Evolutionary conservation across 2,113 vertebrate genomes (phyloP), one percentile per base, ranked within the genome.

Genomic region (Podarcis raffonei): DNA sequence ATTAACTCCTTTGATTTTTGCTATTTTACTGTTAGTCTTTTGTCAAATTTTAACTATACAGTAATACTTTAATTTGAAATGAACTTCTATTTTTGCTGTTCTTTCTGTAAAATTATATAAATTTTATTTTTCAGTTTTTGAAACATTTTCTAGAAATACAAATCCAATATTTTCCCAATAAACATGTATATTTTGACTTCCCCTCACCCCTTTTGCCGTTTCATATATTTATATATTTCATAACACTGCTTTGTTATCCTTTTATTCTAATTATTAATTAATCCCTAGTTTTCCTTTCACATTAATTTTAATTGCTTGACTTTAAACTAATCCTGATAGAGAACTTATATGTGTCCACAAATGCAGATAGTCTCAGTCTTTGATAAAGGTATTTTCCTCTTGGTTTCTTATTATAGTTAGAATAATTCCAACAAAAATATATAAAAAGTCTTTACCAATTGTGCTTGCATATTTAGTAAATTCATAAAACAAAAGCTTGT

Each of bases 401-500:
- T 53, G 48, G 48, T 53, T 53, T 53, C 48, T 53, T 53, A 53
- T 11, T 90, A 88, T 87, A 90, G 83, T 94, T 94, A 91, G 95
- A 94, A 76, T 87, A 68, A 39, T 94, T 94, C 93, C 92, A 95
- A 4, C 92, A 78, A 65, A 89, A 94, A 66, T 92, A 91, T 94
- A 94, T 95, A 92, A 90, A 93, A 94, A 95, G 88, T 91, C 89
- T 95, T 96, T 62, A 93, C 94, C 94, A 94, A 91, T 92, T 92
- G 92, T 91, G 87, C 94, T 95, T 93, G 80, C 93, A 86, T 90
- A 88, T 94, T 94, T 87, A 90, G 39, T 93, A 87, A 81, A 74
- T 75, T 87, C 89, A 86, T 86, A 89, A 91, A 91, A 89, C 91
- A 94, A 89, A 91, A 95, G 90, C 86, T 84, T 93, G 74, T 84